Conservation (phyloP, 2,888 invertebrate species). For the Acanthococcus lagerstroemiae region DNA sequence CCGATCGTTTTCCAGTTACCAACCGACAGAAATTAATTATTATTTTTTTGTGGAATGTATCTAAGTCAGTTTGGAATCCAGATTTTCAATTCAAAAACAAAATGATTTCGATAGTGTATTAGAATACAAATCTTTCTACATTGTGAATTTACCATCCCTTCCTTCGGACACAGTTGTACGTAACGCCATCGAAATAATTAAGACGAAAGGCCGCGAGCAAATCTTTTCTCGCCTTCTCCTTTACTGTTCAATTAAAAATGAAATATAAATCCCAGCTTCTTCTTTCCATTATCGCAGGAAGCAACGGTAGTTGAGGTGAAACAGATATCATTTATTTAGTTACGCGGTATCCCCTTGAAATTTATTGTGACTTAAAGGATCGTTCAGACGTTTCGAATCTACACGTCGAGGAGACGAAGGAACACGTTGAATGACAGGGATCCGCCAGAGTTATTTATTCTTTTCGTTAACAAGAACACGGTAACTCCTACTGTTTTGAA, state of each 20-base stretch:
- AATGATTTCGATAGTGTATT: too few relatives aligned
- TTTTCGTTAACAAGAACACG: slow-evolving; percentile 25
- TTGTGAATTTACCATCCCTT: too few relatives aligned
- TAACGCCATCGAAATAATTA: too few relatives aligned
- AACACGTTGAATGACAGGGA: slow-evolving; percentile 17
- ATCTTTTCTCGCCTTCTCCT: neutral
- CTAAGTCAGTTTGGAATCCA: too few relatives aligned
- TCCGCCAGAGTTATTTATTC: slow-evolving; percentile 24
- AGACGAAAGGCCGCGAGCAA: neutral
- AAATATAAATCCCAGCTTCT: neutral
- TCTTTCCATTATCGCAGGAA: neutral
- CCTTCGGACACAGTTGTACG: too few relatives aligned
- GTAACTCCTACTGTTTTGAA: slow-evolving; percentile 28
- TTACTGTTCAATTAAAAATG: neutral
- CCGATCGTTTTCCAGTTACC: too few relatives aligned
- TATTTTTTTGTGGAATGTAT: too few relatives aligned
- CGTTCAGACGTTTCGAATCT: slow-evolving; percentile 1
- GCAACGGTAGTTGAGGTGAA: neutral
- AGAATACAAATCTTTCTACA: too few relatives aligned
- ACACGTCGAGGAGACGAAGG: neutral
- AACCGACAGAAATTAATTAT: too few relatives aligned
- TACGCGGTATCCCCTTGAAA: slow-evolving; percentile 19
- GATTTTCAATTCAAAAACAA: too few relatives aligned
- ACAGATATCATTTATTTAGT: slow-evolving; percentile 18
- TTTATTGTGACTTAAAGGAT: slow-evolving; percentile 14